phyloP scores from a whole-genome alignment of 2,113 vertebrate genomes.

The Notarius quadriscutis region DNA sequence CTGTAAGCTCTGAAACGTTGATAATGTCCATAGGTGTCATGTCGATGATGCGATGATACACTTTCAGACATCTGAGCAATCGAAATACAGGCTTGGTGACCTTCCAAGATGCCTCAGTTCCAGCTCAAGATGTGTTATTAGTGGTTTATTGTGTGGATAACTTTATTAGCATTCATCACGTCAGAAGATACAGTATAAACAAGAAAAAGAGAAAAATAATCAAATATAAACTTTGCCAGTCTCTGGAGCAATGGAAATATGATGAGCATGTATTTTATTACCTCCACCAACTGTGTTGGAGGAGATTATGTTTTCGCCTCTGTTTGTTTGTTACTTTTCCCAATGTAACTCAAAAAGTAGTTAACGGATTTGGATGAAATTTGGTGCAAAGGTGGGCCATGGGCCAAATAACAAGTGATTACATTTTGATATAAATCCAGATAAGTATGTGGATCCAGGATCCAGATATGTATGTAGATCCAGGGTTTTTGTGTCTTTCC shows the following conservation, averaged over 20 bases:
- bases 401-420: too few species aligned
- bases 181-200: neutral
- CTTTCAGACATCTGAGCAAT: neutral
- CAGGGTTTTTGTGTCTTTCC: too few species aligned
- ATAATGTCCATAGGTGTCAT: constrained; percentile 63
- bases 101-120: neutral
- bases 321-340: too few species aligned
- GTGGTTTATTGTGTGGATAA: constrained; percentile 1
- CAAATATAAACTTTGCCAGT: neutral
- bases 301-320: too few species aligned
- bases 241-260: neutral
- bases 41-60: neutral
- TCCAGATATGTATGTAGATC: too few species aligned
- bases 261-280: neutral
- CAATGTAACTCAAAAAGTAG: too few species aligned
- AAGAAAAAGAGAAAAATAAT: neutral
- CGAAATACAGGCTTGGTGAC: neutral
- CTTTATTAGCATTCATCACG: neutral
- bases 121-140: neutral
- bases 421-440: too few species aligned
- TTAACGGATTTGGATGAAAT: too few species aligned
- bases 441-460: too few species aligned
- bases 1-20: constrained; percentile 61
- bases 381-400: too few species aligned
- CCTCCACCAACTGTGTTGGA: too few species aligned